Evolutionary conservation across 2,113 vertebrate genomes (phyloP).

Genomic region (Holacanthus passer): DNA sequence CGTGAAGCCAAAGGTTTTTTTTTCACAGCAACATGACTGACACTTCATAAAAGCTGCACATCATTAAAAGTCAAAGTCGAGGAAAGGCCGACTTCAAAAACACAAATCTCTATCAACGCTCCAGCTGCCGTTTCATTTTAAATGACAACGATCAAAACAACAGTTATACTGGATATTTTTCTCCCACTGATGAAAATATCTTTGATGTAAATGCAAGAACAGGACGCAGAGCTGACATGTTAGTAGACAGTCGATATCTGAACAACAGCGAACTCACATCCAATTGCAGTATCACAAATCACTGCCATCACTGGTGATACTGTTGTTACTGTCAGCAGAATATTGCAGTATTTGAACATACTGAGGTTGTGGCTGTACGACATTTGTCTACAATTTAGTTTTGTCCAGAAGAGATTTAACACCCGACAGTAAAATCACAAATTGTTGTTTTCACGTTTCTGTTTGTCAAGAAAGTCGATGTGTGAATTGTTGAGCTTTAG

Average conservation of each 20-base stretch:
- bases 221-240: neutral
- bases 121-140: neutral
- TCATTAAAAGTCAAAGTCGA: neutral
- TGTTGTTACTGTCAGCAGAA: too few species aligned
- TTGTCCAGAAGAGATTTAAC: too few species aligned
- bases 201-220: neutral
- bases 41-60: neutral
- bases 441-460: too few species aligned
- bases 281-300: too few species aligned
- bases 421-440: too few species aligned
- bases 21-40: neutral
- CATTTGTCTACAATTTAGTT: too few species aligned
- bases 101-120: neutral
- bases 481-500: too few species aligned
- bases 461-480: too few species aligned
- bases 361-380: too few species aligned
- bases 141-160: neutral
- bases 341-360: too few species aligned
- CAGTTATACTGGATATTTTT: neutral
- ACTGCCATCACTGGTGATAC: too few species aligned
- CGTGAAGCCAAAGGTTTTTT: neutral
- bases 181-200: neutral
- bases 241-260: neutral
- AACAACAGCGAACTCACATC: neutral
- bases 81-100: neutral